These are phyloP conservation scores for Sebastiscus albofasciatus DNA, from an alignment of 2,797 vertebrate genomes.

Conservation along the genomic window DNA sequence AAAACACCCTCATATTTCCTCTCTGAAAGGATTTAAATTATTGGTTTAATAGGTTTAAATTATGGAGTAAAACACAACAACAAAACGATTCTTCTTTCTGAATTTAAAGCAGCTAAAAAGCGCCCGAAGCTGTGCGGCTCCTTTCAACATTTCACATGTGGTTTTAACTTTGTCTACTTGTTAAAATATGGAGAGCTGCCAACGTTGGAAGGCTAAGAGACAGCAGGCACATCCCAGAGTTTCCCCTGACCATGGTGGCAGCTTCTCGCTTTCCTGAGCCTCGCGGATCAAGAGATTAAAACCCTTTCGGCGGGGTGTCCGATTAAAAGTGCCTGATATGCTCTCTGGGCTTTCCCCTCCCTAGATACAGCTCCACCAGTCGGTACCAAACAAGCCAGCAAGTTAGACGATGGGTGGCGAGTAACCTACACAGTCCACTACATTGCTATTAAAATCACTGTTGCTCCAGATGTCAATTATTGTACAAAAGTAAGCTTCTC, in stretches of 20 bases:
- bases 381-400: constrained; percentile 10
- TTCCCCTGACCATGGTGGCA: constrained; percentile 42
- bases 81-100: not conserved
- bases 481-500: not conserved
- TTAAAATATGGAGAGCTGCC: constrained; percentile 11
- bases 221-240: constrained; percentile 33
- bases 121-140: not conserved
- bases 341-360: constrained; percentile 55
- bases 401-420: not conserved
- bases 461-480: not conserved
- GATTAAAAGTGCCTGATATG: constrained; percentile 77
- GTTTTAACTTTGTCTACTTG: constrained; percentile 38
- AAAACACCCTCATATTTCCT: not conserved
- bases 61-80: not conserved
- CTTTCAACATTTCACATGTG: constrained; percentile 4
- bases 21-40: not conserved
- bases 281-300: constrained; percentile 82
- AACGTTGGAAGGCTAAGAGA: constrained; percentile 12
- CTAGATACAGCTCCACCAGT: constrained; percentile 25
- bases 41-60: constrained; percentile 21
- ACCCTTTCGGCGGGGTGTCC: constrained; percentile 53
- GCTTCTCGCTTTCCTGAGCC: constrained; percentile 72
- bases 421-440: not conserved
- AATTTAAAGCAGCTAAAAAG: not conserved
- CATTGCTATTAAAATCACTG: not conserved